Percentiles rank a stretch among this genome's conserved stretches.
Evolutionary conservation across 2,888 invertebrate species (phyloP).

Genomic region (Torymus auratus): DNA sequence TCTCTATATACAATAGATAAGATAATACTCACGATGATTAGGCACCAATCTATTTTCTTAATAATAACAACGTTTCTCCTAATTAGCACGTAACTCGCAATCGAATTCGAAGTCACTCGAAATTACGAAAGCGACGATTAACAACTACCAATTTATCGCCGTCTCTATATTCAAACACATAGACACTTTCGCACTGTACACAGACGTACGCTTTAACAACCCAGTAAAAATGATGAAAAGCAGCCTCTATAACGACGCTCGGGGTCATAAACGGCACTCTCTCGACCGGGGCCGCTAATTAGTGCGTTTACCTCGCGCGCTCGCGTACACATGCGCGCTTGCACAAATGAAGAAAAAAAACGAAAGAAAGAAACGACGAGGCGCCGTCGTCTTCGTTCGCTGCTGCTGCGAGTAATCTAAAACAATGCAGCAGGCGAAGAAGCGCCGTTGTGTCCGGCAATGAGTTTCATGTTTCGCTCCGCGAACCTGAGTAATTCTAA

Average conservation of each 20-base stretch:
- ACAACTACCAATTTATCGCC: too few relatives aligned
- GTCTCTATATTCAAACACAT: too few relatives aligned
- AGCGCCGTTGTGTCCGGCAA: conserved; percentile 1
- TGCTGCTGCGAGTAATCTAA: conserved; percentile 2
- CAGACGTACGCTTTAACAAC: too few relatives aligned
- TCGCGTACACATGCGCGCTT: too few relatives aligned
- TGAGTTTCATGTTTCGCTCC: conserved; percentile 34
- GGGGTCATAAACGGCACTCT: background rate
- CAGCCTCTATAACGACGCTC: background rate
- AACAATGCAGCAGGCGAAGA: conserved; percentile 5
- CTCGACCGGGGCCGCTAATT: background rate
- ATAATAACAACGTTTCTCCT: too few relatives aligned
- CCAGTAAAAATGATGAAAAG: conserved; percentile 5
- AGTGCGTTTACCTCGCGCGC: conserved; percentile 22
- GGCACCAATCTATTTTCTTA: too few relatives aligned
- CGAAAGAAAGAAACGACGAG: conserved; percentile 10
- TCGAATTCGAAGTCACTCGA: too few relatives aligned
- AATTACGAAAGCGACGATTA: too few relatives aligned
- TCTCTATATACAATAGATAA: too few relatives aligned
- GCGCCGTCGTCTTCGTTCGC: background rate
- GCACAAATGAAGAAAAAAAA: conserved; percentile 5
- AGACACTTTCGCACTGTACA: too few relatives aligned
- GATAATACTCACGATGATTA: too few relatives aligned
- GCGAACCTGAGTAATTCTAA: conserved; percentile 32
- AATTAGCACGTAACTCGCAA: too few relatives aligned